Evolutionary conservation across 2,113 vertebrate genomes (phyloP).

Genomic region (Deroptyus accipitrinus): DNA sequence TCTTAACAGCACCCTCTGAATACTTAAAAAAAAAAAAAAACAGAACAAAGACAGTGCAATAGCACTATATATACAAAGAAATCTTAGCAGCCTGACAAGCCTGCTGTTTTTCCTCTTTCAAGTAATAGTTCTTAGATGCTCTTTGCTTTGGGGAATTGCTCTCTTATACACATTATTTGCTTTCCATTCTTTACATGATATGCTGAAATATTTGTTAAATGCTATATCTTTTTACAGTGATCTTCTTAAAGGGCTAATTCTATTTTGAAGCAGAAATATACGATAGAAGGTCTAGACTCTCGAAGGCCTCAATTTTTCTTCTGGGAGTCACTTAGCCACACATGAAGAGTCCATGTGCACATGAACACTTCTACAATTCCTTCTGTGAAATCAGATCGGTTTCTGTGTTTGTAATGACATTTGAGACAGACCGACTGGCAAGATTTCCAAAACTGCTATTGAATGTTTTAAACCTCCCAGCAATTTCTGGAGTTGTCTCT

Average conservation of each 20-base stretch:
- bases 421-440: neutral
- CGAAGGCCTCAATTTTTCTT: neutral
- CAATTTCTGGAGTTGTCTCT: neutral
- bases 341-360: neutral
- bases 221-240: neutral
- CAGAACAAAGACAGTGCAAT: neutral
- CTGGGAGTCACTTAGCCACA: neutral
- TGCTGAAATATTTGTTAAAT: neutral
- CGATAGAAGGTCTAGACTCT: neutral
- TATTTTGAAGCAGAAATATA: neutral
- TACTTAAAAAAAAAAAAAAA: neutral
- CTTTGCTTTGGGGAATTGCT: neutral
- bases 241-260: neutral
- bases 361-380: neutral
- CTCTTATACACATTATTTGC: neutral
- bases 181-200: neutral
- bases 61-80: neutral
- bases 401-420: neutral
- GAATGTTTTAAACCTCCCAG: neutral
- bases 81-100: neutral
- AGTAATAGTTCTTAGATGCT: neutral
- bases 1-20: neutral
- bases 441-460: neutral
- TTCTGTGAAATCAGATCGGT: neutral
- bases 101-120: neutral